These are phyloP conservation scores for Oncorhynchus kisutch DNA, from an alignment of 2,113 vertebrate genomes.

Conservation along the genomic window DNA sequence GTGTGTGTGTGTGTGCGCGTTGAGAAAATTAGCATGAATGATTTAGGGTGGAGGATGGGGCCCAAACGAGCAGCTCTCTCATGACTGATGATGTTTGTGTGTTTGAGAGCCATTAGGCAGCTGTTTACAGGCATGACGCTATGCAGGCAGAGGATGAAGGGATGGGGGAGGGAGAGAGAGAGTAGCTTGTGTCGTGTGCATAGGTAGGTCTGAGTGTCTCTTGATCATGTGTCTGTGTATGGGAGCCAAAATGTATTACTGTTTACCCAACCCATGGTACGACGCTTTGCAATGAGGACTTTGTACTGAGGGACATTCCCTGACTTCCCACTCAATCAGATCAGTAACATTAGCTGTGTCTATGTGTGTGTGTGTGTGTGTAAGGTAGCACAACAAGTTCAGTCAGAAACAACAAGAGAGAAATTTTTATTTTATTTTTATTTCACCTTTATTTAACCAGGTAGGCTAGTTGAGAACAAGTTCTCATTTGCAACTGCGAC, in stretches of 20 bases:
- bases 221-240: no score
- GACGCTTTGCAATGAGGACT: background rate
- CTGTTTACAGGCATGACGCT: slow-evolving; percentile 42
- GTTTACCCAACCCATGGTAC: background rate
- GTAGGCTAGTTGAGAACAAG: no score
- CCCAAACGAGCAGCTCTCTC: slow-evolving; percentile 27
- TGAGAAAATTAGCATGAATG: slow-evolving; percentile 24
- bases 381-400: no score
- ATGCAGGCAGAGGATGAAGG: background rate
- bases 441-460: no score
- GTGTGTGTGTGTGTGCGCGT: background rate
- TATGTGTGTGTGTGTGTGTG: no score
- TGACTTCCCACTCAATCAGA: background rate
- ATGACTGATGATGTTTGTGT: slow-evolving; percentile 49
- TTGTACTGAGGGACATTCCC: background rate
- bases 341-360: background rate
- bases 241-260: no score
- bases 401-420: background rate
- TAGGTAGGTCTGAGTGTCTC: no score
- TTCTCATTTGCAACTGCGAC: no score
- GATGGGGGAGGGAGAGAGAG: background rate
- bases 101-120: slow-evolving; percentile 49
- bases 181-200: background rate
- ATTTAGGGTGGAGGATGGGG: slow-evolving; percentile 37
- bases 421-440: no score